Evolutionary conservation across 2,797 vertebrate genomes (phyloP).

Genomic region (Sus cebifrons): DNA sequence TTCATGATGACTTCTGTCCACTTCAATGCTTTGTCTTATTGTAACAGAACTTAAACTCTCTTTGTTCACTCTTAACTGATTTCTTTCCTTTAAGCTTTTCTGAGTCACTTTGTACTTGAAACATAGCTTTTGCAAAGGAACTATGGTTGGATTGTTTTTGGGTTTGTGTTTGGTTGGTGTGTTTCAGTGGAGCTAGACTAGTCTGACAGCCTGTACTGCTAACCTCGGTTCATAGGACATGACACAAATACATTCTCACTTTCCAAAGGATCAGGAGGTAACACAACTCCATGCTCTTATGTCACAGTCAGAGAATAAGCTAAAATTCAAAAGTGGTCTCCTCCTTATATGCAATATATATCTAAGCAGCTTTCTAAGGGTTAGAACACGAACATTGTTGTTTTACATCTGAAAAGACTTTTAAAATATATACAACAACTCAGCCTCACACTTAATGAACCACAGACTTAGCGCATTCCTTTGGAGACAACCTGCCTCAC

Average conservation of each 20-base stretch:
- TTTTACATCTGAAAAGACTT: not conserved
- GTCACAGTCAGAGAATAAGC: not conserved
- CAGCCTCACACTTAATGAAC: not conserved
- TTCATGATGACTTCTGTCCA: not conserved
- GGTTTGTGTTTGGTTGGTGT: not conserved
- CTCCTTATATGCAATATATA: not conserved
- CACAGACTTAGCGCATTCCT: slow-evolving; percentile 33
- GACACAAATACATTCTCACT: not conserved
- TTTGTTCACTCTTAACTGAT: slow-evolving; percentile 1
- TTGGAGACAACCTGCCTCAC: slow-evolving; percentile 9
- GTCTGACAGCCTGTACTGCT: not conserved
- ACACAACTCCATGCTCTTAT: not conserved
- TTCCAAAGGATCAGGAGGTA: not conserved
- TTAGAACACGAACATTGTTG: not conserved
- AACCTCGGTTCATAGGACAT: not conserved
- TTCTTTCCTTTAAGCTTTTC: slow-evolving; percentile 7
- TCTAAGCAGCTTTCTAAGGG: not conserved
- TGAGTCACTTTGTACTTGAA: slow-evolving; percentile 7
- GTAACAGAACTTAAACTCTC: not conserved
- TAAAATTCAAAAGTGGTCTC: not conserved
- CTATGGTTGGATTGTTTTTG: not conserved
- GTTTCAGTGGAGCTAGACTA: not conserved
- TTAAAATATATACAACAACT: not conserved
- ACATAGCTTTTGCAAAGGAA: slow-evolving; percentile 39
- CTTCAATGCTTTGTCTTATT: not conserved